phyloP scores from a whole-genome alignment of 2,797 vertebrate species.

The Aplochiton taeniatus region DNA sequence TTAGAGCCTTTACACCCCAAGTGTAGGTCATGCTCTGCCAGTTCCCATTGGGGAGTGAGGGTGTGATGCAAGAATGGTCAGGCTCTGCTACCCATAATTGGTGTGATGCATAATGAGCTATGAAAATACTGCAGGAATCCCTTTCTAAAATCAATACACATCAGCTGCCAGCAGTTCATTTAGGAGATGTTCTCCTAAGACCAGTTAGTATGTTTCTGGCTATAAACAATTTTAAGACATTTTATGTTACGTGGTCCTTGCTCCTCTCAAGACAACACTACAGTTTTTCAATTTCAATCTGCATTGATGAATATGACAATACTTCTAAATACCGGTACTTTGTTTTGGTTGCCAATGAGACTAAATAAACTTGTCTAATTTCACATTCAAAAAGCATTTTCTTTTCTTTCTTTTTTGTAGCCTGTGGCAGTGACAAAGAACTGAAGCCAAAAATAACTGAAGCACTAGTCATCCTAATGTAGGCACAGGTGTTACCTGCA shows the following conservation, averaged over 20 bases:
- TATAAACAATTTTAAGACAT: neutral
- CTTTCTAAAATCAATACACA: slow-evolving; percentile 26
- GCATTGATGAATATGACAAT: neutral
- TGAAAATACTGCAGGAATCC: slow-evolving; percentile 33
- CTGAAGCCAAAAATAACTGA: neutral
- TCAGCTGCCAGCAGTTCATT: slow-evolving; percentile 1
- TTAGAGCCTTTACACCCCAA: slow-evolving; percentile 64
- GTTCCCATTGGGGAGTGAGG: slow-evolving; percentile 44
- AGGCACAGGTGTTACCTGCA: neutral
- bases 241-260: neutral
- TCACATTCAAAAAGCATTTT: too few species aligned
- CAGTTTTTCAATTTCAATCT: neutral
- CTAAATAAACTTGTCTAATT: too few species aligned
- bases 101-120: slow-evolving; percentile 42
- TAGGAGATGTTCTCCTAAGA: slow-evolving; percentile 17
- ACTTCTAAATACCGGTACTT: too few species aligned
- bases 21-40: slow-evolving; percentile 60
- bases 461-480: neutral
- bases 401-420: too few species aligned
- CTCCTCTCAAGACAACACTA: too few species aligned
- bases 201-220: neutral
- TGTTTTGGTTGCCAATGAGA: too few species aligned
- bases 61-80: slow-evolving; percentile 48
- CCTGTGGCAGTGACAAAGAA: too few species aligned
- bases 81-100: slow-evolving; percentile 49